Base-by-base conservation (phyloP, 2,113 vertebrate genomes). In the Dicaeum eximium region DNA sequence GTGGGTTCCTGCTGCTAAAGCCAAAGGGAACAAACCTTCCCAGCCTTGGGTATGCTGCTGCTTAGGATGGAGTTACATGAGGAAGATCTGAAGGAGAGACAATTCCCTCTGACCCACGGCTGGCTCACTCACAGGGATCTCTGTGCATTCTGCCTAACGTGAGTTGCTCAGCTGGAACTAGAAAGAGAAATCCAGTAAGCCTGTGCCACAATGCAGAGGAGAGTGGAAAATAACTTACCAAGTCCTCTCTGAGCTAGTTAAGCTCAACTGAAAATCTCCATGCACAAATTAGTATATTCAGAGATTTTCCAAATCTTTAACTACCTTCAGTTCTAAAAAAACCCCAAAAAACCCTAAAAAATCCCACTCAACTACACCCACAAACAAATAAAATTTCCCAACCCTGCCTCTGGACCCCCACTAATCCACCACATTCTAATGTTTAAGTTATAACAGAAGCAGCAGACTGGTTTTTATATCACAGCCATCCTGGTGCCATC, bases 1-100 rank as follows among this genome's bases (percentile, higher is more conserved):
- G 1, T 8, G 24, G 2, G 7, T 3, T 85, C 8, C 64, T 69
- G 40, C n/a, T 60, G 33, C 51, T 74, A 15, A 8, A 3, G 16
- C 7, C 24, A 62, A 71, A 11, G 13, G 15, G 13, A 82, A 74
- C 4, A 50, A n/a, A 17, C 21, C 11, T 60, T 64, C 30, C 15
- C 0, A 0, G 22, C 14, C 25, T 17, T 4, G 2, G 13, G 30
- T 47, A 33, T 0, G 1, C 18, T 35, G 40, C 38, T 9, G 16
- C 33, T 38, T 65, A 33, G 56, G 53, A 65, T 40, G 37, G 23
- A 30, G 50, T 69, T 61, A 50, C 15, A 24, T 1, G 7, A 79
- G 10, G 42, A 84, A 75, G 42, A 57, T 70, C 1, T 62, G 57
- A 58, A 62, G 64, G 48, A 71, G 7, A 57, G 16, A 72, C 14